Evolutionary conservation across 2,888 invertebrate species (phyloP).

Genomic region (Aethes cnicana): DNA sequence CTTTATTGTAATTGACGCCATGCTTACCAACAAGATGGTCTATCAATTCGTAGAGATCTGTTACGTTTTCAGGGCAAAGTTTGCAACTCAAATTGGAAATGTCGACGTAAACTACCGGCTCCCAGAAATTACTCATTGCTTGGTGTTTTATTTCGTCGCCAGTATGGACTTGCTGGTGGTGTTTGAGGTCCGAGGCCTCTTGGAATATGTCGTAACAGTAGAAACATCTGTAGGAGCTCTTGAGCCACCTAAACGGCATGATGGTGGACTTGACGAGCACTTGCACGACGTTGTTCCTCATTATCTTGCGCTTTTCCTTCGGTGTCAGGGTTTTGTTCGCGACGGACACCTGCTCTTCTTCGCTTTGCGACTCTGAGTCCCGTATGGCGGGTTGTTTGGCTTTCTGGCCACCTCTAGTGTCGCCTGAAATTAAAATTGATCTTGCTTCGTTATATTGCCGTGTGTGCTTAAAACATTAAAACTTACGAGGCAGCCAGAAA

Average conservation of each 20-base stretch:
- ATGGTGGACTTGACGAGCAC: conserved; percentile 63
- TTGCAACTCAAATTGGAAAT: conserved; percentile 61
- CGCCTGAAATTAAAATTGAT: conserved; percentile 71
- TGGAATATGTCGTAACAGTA: conserved; percentile 77
- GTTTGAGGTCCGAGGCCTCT: conserved; percentile 63
- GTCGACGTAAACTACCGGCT: conserved; percentile 68
- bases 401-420: conserved; percentile 66
- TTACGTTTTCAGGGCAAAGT: conserved; percentile 55
- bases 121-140: conserved; percentile 73
- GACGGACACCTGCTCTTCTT: conserved; percentile 15
- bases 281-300: conserved; percentile 65
- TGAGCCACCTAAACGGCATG: conserved; percentile 75
- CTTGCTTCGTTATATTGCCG: conserved; percentile 44
- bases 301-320: conserved; percentile 61
- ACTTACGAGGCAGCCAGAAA: conserved; percentile 64
- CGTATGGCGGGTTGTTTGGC: conserved; percentile 34
- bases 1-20: conserved; percentile 61
- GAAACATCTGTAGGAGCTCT: conserved; percentile 73
- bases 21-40: conserved; percentile 65
- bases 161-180: conserved; percentile 55
- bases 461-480: conserved; percentile 36
- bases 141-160: conserved; percentile 59
- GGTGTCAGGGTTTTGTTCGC: conserved; percentile 42
- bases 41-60: conserved; percentile 63
- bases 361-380: conserved; percentile 27